Evolutionary conservation across 1,140 invertebrate species (phyloP).

Genomic region (Pygmarrhopalites habei): DNA sequence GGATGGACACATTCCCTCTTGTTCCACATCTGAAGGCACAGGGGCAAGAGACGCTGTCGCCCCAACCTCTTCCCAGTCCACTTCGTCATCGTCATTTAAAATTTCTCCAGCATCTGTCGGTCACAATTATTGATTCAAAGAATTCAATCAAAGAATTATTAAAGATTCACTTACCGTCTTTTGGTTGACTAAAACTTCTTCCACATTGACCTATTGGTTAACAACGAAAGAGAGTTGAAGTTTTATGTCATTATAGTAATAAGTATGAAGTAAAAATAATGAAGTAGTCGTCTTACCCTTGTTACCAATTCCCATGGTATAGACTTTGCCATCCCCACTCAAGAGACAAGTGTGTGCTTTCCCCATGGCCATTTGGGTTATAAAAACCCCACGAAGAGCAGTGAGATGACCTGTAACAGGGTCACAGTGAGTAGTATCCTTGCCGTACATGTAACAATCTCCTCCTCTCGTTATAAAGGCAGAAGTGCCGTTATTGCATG

Average conservation of each 20-base stretch:
- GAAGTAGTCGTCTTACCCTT: too few relatives aligned
- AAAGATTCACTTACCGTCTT: conserved; percentile 51
- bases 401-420: conserved; percentile 59
- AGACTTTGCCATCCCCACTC: conserved; percentile 81
- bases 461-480: conserved; percentile 84
- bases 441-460: conserved; percentile 86
- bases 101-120: conserved; percentile 42
- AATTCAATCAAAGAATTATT: background rate
- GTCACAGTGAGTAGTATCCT: conserved; percentile 86
- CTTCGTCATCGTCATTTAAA: conserved; percentile 55
- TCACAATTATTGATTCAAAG: too few relatives aligned
- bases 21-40: conserved; percentile 40
- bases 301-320: conserved; percentile 95
- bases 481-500: conserved; percentile 91
- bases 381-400: conserved; percentile 68
- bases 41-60: conserved; percentile 29
- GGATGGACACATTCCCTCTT: conserved; percentile 56
- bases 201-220: conserved; percentile 98
- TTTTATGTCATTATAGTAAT: too few relatives aligned
- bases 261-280: too few relatives aligned
- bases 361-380: conserved; percentile 80
- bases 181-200: conserved; percentile 65
- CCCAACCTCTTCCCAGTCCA: conserved; percentile 50
- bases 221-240: too few relatives aligned
- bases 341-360: conserved; percentile 90